A percentile compares a stretch with the other conserved stretches of the same genome.
phyloP scores from a whole-genome alignment of 2,797 vertebrate genomes.

The Salarias fasciatus region DNA sequence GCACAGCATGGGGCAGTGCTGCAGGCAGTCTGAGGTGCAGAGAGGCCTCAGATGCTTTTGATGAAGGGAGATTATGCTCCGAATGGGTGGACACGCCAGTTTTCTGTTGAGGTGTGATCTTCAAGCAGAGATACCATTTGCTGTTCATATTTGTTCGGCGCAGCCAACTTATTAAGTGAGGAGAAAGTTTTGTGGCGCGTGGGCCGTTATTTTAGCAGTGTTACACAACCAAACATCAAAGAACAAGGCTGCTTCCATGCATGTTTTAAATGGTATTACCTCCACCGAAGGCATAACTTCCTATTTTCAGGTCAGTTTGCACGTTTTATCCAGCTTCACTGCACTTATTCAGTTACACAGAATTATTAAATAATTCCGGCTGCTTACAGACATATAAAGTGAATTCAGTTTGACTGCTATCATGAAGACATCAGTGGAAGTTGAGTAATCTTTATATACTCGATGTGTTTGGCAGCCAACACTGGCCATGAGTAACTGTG shows the following conservation, averaged over 20 bases:
- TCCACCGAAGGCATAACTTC: neutral
- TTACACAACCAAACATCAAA: neutral
- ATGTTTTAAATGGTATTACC: neutral
- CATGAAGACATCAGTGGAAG: neutral
- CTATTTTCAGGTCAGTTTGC: no score
- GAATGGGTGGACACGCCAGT: no score
- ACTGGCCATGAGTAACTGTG: neutral
- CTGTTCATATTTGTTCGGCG: neutral
- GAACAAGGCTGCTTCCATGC: neutral
- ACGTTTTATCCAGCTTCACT: no score
- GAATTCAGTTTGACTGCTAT: neutral
- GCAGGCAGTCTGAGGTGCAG: no score
- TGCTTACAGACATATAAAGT: neutral
- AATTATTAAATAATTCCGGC: no score
- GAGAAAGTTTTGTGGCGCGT: neutral
- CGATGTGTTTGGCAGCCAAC: neutral
- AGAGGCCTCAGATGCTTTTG: no score
- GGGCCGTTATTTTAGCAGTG: neutral
- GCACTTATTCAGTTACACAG: no score
- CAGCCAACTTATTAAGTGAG: slow-evolving; percentile 6
- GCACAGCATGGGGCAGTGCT: no score
- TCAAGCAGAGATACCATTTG: neutral
- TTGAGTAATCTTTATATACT: neutral
- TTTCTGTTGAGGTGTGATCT: slow-evolving; percentile 3
- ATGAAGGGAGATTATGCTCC: no score